A percentile compares a stretch with the other conserved stretches of the same genome.
These are phyloP conservation scores for Antrozous pallidus DNA, from an alignment of 2,797 vertebrate genomes.

Conservation along the genomic window DNA sequence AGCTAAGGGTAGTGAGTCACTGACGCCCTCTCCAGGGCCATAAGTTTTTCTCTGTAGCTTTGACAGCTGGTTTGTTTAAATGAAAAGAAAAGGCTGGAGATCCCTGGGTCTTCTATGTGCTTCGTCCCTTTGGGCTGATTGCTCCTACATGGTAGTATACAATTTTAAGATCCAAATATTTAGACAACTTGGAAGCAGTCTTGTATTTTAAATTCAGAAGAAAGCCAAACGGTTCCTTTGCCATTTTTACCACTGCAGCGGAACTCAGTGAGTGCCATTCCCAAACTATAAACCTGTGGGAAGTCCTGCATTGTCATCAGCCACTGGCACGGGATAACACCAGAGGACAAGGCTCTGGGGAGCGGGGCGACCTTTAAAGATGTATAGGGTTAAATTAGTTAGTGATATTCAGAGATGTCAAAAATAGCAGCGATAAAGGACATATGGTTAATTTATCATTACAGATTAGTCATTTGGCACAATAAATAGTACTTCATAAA, in stretches of 20 bases:
- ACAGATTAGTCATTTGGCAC: not conserved
- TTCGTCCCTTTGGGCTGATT: not conserved
- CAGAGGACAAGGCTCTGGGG: not conserved
- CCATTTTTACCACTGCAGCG: not conserved
- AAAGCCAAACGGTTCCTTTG: not conserved
- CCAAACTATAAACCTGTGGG: not conserved
- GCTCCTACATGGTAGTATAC: not conserved
- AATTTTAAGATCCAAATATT: conserved; percentile 1
- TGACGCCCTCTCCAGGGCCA: not conserved
- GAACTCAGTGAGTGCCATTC: not conserved
- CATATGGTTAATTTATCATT: not conserved
- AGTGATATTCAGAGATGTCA: not conserved
- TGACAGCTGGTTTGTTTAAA: not conserved
- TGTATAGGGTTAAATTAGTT: not conserved
- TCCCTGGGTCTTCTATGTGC: not conserved
- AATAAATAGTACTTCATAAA: not conserved
- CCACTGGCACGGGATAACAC: fast-evolving
- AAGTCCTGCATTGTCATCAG: not conserved
- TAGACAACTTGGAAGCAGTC: not conserved
- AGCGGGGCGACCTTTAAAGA: not conserved
- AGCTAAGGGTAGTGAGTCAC: not conserved
- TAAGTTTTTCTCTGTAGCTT: not conserved
- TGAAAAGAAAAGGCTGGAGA: not conserved
- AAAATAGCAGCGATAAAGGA: not conserved
- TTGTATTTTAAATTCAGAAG: not conserved